Conservation (phyloP, 2,888 invertebrate genomes). For the Podotricha telesiphe region DNA sequence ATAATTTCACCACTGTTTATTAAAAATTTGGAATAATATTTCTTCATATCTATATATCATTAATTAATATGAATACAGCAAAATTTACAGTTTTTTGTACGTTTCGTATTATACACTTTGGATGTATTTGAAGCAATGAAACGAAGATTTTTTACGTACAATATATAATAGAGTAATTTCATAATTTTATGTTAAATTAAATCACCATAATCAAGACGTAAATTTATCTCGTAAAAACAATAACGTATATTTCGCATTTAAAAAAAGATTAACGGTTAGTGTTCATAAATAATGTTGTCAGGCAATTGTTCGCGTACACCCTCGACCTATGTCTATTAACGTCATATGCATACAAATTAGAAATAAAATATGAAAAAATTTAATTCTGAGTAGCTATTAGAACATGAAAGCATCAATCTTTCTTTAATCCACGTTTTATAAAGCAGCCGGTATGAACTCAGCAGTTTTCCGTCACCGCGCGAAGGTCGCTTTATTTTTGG, state of each 20-base stretch:
- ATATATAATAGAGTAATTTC: no score
- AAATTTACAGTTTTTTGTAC: no score
- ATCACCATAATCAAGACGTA: not conserved
- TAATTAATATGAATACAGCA: no score
- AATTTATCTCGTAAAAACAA: not conserved
- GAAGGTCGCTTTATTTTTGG: conserved; percentile 73
- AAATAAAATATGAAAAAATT: conserved; percentile 16
- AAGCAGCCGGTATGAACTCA: conserved; percentile 54
- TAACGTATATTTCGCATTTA: not conserved
- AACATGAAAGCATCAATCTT: conserved; percentile 56
- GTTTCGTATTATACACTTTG: no score
- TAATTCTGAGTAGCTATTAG: conserved; percentile 22
- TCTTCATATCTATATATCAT: no score
- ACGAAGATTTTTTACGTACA: no score
- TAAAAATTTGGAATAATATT: no score
- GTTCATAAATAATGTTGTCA: conserved; percentile 17
- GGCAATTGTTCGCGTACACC: conserved; percentile 10
- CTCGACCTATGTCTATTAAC: conserved; percentile 19
- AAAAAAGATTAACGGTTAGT: conserved; percentile 2
- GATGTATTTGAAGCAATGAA: no score
- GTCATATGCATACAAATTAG: conserved; percentile 24
- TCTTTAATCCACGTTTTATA: conserved; percentile 50
- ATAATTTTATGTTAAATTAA: no score
- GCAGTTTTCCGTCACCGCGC: conserved; percentile 66
- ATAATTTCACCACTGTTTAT: no score